Evolutionary conservation across 1,140 invertebrate species (phyloP), one percentile per base, ranked within the genome.

Genomic region (Bombus huntii): DNA sequence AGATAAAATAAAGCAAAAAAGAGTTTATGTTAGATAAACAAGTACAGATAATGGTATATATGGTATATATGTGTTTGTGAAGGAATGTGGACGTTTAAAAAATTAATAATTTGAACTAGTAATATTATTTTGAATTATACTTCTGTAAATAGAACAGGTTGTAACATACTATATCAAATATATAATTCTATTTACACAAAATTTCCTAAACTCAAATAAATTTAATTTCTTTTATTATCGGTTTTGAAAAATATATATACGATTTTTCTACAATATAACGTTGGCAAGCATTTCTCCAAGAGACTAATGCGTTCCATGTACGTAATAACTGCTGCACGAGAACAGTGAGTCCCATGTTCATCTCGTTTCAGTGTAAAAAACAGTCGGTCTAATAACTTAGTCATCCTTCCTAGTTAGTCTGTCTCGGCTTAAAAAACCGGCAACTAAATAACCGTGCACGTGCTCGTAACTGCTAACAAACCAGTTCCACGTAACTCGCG

Each of bases 311-410:
- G 53, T 59, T 39, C 13, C 31, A 37, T 31, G 28, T 59, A 39
- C 22, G 28, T 59, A 39, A 44, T 31, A 10, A 59, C 13, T 9
- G 10, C 22, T n/a, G 34, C 3, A 3, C 12, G 37, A 70, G 44
- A 57, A 72, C 76, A 53, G 68, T 3, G 68, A 72, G 39, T 82
- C 5, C 34, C 25, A 37, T 22, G 68, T 80, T 80, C 18, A 37
- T n/a, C 37, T 72, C 10, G 42, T 84, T 84, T 15, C 39, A 8
- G 22, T 1, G 65, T 8, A 80, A 85, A 84, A 70, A 85, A 31
- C 47, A 72, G 53, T 78, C 28, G 47, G 18, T 15, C 15, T 79
- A 84, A 85, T 65, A 72, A 73, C 53, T 80, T 80, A 85, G 76
- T 85, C 83, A 85, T 85, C 68, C 25, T 72, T 73, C 15, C 68